Conservation (phyloP, 2,888 invertebrate genomes). For the Pammene aurita region DNA sequence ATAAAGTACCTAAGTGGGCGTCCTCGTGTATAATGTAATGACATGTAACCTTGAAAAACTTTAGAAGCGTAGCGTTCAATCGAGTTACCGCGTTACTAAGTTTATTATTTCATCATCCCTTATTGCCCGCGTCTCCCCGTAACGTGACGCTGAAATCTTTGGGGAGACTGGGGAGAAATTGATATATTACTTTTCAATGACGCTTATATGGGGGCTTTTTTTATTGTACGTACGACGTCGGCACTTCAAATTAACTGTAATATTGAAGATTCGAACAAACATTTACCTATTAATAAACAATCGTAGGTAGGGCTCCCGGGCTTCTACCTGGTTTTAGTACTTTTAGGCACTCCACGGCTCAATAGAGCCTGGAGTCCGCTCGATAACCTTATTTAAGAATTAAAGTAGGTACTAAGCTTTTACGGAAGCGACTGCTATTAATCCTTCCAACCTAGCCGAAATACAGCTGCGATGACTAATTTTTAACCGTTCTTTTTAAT, state of each 20-base stretch:
- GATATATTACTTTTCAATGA: constrained; percentile 36
- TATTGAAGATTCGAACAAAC: background rate
- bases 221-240: constrained; percentile 18
- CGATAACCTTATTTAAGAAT: too few relatives aligned
- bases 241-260: background rate
- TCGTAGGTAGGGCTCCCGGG: too few relatives aligned
- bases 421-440: too few relatives aligned
- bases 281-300: background rate
- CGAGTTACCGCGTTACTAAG: constrained; percentile 49
- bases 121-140: constrained; percentile 27
- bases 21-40: background rate
- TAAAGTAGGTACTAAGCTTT: too few relatives aligned
- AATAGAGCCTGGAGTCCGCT: too few relatives aligned
- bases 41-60: constrained; percentile 16
- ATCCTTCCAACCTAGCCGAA: too few relatives aligned
- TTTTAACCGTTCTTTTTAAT: too few relatives aligned
- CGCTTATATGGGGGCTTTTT: constrained; percentile 16
- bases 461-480: too few relatives aligned
- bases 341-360: too few relatives aligned
- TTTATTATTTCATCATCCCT: constrained; percentile 44
- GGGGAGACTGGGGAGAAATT: constrained; percentile 29
- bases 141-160: constrained; percentile 25
- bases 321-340: too few relatives aligned
- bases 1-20: background rate
- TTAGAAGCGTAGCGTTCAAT: constrained; percentile 46